Evolutionary conservation across 2,888 invertebrate genomes (phyloP), one percentile per base, ranked within the genome.

Genomic region (Eugnorisma glareosa): DNA sequence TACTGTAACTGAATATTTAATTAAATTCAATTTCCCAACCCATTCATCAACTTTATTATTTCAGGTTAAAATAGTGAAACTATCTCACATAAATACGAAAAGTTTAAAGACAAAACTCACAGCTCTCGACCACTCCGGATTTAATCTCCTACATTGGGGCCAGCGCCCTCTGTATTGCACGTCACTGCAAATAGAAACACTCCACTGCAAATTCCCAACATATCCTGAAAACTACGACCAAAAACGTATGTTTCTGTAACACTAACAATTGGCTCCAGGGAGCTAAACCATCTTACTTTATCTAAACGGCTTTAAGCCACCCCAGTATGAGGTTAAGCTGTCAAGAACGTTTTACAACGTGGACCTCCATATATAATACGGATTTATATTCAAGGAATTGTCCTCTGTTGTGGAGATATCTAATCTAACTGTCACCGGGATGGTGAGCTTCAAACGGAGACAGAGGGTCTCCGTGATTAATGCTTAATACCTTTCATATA

Each of bases 341-440:
- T 77, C 79, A 84, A 73, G 78, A 78, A 54, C 73, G 68, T 82
- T 79, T 85, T 79, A 75, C 61, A 82, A 74, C 73, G 18, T 54
- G 70, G 68, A 82, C 78, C 74, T 68, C 54, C 64, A 69, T 82
- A 78, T 80, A 54, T 73, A 81, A 78, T 37, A 75, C 63, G 67
- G 73, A 81, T 81, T 86, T 84, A 71, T 78, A 81, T 71, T 74
- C 66, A 37, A 75, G 61, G 54, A 82, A 77, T 73, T 73, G 73
- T 75, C 77, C 69, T 73, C 43, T 71, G 78, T 81, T 73, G 71
- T 59, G 61, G 43, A 77, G 67, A 71, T 82, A 73, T 78, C 72
- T 84, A 85, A 84, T 83, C 74, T 81, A 73, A 81, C 73, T 78
- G 78, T 82, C 83, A 84, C 67, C 69, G 51, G 40, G 68, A 69